Base-by-base conservation (phyloP, 2,797 vertebrate genomes). In the Phoeniculus purpureus region DNA sequence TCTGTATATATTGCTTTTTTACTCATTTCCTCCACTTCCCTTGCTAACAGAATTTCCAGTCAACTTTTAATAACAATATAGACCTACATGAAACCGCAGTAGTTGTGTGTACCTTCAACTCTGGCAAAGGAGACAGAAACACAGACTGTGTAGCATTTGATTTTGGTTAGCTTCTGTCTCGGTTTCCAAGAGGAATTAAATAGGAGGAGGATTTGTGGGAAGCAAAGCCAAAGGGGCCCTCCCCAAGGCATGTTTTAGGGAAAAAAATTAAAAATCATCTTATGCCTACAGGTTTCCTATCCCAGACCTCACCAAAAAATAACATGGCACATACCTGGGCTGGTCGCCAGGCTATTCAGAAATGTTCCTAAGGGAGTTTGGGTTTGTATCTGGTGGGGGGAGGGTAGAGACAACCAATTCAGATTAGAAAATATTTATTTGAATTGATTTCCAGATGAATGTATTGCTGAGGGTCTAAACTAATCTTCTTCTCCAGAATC, bases 41-140 rank as follows among this genome's bases (percentile, higher is more conserved):
- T 93, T 76, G 80, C 80, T 93, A 89, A 92, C 73, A 93, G 66
- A 32, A 60, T 91, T 94, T 95, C 91, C 92, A 93, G 81, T 94
- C 1, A 12, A 79, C 71, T 89, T 94, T 86, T 88, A 91, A 89
- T 78, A 87, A 64, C 55, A 45, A 31, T 62, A 34, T 47, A 43
- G 70, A 23, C 48, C 65, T 62, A 29, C 56, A 43, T 73, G 68
- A 91, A 94, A 79, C 82, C 34, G 0, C 65, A 50, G 70, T 22
- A 32, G 76, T 81, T 67, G 18, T 65, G 19, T 16, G 45, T 51
- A 34, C 56, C 52, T 91, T 31, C 26, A 6, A 67, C 20, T 83
- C 76, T 85, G 82, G 85, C 62, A 83, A 51, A 66, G 73, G 67
- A 83, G 47, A 32, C 56, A 67, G 71, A 61, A 87, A 70, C 16